Evolutionary conservation across 1,140 invertebrate species (phyloP).

Genomic region (Aphaenogaster rudis): DNA sequence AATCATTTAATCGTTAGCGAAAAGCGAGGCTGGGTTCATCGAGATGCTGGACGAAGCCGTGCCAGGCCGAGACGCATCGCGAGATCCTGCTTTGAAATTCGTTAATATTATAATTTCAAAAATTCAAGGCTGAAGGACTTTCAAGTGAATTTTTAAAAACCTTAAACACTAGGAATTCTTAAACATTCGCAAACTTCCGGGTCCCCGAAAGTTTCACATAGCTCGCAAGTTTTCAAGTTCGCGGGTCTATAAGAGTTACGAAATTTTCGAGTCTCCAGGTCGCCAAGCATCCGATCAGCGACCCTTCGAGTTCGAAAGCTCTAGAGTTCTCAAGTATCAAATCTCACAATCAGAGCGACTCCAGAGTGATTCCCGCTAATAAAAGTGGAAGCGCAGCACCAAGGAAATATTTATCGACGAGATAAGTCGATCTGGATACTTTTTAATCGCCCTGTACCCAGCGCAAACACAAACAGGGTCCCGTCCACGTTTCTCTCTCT

Average conservation of each 20-base stretch:
- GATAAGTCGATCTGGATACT: slow-evolving; percentile 44
- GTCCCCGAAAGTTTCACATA: neutral
- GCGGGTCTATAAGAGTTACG: neutral
- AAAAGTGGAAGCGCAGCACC: slow-evolving; percentile 2
- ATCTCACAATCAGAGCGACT: neutral
- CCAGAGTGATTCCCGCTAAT: neutral
- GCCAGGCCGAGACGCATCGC: neutral
- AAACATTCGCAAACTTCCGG: neutral
- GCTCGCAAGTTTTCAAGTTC: neutral
- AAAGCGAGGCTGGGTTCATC: neutral
- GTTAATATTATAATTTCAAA: neutral
- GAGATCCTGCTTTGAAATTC: neutral
- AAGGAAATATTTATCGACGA: slow-evolving; percentile 14
- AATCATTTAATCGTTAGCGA: slow-evolving; percentile 9
- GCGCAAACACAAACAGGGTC: slow-evolving; percentile 13
- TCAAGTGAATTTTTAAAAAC: too few species aligned
- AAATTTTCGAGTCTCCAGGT: neutral
- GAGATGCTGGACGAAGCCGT: neutral
- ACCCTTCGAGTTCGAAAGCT: neutral
- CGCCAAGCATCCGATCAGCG: neutral
- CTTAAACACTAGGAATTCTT: neutral
- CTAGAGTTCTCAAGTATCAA: neutral
- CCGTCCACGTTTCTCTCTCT: slow-evolving; percentile 45
- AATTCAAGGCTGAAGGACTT: neutral
- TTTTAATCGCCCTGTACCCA: slow-evolving; percentile 69